phyloP scores from a whole-genome alignment of 2,888 invertebrate genomes.

The Dynastes hyllus region DNA sequence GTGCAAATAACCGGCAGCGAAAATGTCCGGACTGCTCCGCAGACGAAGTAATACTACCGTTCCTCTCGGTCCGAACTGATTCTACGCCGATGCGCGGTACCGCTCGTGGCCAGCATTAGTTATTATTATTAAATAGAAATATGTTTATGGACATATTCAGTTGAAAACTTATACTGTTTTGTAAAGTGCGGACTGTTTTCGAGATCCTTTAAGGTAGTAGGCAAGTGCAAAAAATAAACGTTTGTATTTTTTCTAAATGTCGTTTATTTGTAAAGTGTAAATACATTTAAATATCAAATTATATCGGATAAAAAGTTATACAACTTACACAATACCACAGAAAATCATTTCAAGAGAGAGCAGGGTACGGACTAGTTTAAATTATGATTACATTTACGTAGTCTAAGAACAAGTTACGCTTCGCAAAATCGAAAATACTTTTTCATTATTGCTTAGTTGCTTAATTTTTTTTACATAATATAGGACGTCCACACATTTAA shows the following conservation, averaged over 20 bases:
- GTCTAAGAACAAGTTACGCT: neutral
- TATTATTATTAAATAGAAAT: too few species aligned
- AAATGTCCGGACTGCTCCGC: too few species aligned
- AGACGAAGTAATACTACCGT: too few species aligned
- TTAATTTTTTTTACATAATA: neutral
- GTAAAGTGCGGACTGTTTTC: too few species aligned
- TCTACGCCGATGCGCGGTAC: too few species aligned
- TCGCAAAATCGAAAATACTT: slow-evolving; percentile 18
- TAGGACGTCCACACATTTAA: neutral
- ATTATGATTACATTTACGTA: neutral
- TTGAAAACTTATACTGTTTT: too few species aligned
- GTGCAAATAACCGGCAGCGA: too few species aligned
- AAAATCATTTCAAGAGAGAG: slow-evolving; percentile 39
- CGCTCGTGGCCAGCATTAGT: too few species aligned
- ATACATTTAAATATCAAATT: slow-evolving; percentile 44
- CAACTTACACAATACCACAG: slow-evolving; percentile 43
- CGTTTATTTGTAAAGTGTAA: slow-evolving; percentile 41
- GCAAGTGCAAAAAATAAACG: too few species aligned
- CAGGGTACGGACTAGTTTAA: slow-evolving; percentile 44
- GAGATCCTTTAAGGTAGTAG: too few species aligned
- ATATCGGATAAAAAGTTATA: slow-evolving; percentile 14
- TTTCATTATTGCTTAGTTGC: slow-evolving; percentile 13
- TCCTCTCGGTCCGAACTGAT: too few species aligned
- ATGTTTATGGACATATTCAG: too few species aligned
- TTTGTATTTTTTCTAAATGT: neutral